phyloP scores from a whole-genome alignment of 37 sponge, comb jelly and placozoan species.

The Beroe ovata region DNA sequence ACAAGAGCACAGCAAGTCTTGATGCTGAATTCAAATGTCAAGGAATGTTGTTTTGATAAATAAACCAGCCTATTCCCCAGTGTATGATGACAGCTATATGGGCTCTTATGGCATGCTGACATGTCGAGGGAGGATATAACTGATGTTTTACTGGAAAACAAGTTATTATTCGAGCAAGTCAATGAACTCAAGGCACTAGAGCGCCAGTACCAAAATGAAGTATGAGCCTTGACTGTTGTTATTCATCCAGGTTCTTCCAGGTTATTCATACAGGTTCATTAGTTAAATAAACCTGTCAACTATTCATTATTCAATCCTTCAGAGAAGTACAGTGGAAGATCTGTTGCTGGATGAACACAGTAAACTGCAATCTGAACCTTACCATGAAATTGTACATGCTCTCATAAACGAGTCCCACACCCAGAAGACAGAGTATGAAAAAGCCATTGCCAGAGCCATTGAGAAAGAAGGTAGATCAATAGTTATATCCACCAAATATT shows the following conservation, averaged over 20 bases:
- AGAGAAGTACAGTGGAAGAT: constrained; percentile 54
- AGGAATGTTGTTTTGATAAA: too few species aligned
- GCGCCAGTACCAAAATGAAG: constrained; percentile 28
- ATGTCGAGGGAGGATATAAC: constrained; percentile 29
- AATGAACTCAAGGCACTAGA: constrained; percentile 45
- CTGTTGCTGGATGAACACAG: constrained; percentile 19
- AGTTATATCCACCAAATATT: too few species aligned
- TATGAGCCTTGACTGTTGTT: neutral
- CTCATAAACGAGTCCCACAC: neutral
- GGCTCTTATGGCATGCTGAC: neutral
- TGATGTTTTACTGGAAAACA: constrained; percentile 40
- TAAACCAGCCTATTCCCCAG: too few species aligned
- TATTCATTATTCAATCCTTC: neutral
- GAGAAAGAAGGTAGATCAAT: constrained; percentile 65
- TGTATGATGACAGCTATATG: too few species aligned
- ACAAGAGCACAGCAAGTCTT: too few species aligned
- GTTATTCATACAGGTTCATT: too few species aligned
- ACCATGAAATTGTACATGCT: constrained; percentile 33
- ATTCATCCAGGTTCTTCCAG: too few species aligned
- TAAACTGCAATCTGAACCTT: neutral
- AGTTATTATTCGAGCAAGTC: constrained; percentile 26
- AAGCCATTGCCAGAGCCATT: constrained; percentile 33
- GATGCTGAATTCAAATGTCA: too few species aligned
- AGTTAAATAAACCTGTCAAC: too few species aligned
- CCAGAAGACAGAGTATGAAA: constrained; percentile 31